Percentiles rank a stretch among this genome's conserved stretches.
These are phyloP conservation scores for Alsophila aescularia DNA, from an alignment of 2,888 invertebrate species.

Conservation along the genomic window DNA sequence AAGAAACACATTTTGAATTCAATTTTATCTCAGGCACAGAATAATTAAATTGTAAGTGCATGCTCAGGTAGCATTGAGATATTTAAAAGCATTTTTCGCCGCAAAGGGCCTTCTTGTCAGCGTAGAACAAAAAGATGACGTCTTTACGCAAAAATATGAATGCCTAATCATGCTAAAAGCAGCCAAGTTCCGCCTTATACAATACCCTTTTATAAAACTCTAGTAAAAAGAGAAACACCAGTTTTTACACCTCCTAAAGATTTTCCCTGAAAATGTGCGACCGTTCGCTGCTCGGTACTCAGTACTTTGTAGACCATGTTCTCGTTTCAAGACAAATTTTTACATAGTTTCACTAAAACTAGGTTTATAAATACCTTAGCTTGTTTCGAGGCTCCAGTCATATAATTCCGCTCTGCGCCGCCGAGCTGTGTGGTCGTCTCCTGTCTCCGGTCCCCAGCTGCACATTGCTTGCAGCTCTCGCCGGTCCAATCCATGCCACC, in stretches of 20 bases:
- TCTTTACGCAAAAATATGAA: slow-evolving; percentile 21
- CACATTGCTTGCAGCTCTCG: no score
- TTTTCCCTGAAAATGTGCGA: slow-evolving; percentile 14
- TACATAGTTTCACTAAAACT: slow-evolving; percentile 29
- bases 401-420: no score
- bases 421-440: no score
- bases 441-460: no score
- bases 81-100: slow-evolving; percentile 8
- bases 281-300: no score
- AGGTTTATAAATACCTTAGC: slow-evolving; percentile 19
- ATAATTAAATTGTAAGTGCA: no score
- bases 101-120: slow-evolving; percentile 3
- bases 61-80: not conserved
- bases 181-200: slow-evolving; percentile 12
- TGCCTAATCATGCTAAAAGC: slow-evolving; percentile 25
- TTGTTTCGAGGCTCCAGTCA: slow-evolving; percentile 11
- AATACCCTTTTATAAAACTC: slow-evolving; percentile 26
- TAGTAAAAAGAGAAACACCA: slow-evolving; percentile 17
- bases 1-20: no score
- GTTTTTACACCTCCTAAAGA: slow-evolving; percentile 23
- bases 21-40: no score
- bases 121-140: slow-evolving; percentile 14
- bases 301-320: slow-evolving; percentile 24
- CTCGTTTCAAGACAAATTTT: slow-evolving; percentile 21
- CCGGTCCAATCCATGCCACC: no score